Base-by-base conservation (phyloP, 2,797 vertebrate genomes). In the Spondyliosoma cantharus region DNA sequence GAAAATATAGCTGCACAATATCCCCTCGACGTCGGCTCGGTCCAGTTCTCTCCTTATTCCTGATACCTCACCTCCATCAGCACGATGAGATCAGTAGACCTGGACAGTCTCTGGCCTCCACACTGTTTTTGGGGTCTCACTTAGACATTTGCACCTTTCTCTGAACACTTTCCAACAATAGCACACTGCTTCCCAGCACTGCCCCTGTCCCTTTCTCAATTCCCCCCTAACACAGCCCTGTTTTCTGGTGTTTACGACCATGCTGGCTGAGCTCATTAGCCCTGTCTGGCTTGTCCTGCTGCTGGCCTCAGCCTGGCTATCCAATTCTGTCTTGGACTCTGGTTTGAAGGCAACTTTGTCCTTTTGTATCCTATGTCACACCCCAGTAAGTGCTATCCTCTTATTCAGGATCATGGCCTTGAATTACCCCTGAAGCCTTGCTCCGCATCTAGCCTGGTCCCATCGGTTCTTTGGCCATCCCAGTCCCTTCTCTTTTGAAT, bases 51-150 rank as follows among this genome's bases (percentile, higher is more conserved):
- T 72, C 67, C 80, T 74, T 60, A 29, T 76, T 66, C 49, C 52
- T 50, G 27, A 78, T 71, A 49, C 64, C 66, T 87, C 71, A 56
- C 54, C 82, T 80, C 65, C 76, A 76, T 80, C 66, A 71, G 76
- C 70, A 77, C n/a, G 12, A 76, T 90, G 84, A 89, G 45, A 76
- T 90, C 86, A 89, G 80, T 61, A 81, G 72, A 87, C 72, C 84
- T 90, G 84, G 71, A 80, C 77, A 75, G 61, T 78, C 56, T 90
- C 86, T 74, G 78, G 46, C 65, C 48, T 68, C 56, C 69, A 24
- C 42, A 45, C 25, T 50, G 32, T 70, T 83, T 83, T 86, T 68
- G 43, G 59, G 77, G 54, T 85, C 74, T 83, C 49, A 64, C 60
- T 81, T 81, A 62, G 64, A 80, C 71, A 74, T 85, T 75, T 81